phyloP scores from a whole-genome alignment of 1,140 invertebrate genomes.

The Drosophila bocqueti region DNA sequence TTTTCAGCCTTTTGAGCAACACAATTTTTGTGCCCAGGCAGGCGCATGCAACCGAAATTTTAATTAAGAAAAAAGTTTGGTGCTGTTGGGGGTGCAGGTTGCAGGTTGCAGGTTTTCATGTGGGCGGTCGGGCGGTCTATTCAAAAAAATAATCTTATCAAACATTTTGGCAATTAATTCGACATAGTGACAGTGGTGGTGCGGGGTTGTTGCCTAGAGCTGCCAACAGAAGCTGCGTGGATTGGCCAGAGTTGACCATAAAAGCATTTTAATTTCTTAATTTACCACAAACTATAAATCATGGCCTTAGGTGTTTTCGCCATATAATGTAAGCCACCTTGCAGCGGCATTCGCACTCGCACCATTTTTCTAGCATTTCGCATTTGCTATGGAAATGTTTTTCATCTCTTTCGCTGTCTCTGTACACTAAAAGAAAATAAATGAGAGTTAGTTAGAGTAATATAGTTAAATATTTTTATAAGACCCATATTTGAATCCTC shows the following conservation, averaged over 20 bases:
- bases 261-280: constrained; percentile 83
- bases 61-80: constrained; percentile 65
- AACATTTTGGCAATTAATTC: constrained; percentile 79
- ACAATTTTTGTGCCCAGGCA: constrained; percentile 31
- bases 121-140: constrained; percentile 25
- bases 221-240: constrained; percentile 30
- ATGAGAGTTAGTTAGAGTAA: no score
- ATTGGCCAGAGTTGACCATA: constrained; percentile 54
- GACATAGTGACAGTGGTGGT: constrained; percentile 15
- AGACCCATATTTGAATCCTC: not conserved
- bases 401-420: constrained; percentile 17
- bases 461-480: not conserved
- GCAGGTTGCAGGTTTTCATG: constrained; percentile 2
- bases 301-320: constrained; percentile 73
- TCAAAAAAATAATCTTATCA: constrained; percentile 74
- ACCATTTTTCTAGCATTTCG: constrained; percentile 65
- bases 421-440: not conserved
- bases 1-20: constrained; percentile 59
- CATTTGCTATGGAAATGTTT: constrained; percentile 60
- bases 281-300: constrained; percentile 81
- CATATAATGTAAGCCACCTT: constrained; percentile 77
- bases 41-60: constrained; percentile 66
- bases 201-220: not conserved
- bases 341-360: constrained; percentile 60
- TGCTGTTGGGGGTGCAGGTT: constrained; percentile 29